These are phyloP conservation scores for Archivesica marissinica DNA, from an alignment of 1,140 invertebrate genomes.

Conservation along the genomic window DNA sequence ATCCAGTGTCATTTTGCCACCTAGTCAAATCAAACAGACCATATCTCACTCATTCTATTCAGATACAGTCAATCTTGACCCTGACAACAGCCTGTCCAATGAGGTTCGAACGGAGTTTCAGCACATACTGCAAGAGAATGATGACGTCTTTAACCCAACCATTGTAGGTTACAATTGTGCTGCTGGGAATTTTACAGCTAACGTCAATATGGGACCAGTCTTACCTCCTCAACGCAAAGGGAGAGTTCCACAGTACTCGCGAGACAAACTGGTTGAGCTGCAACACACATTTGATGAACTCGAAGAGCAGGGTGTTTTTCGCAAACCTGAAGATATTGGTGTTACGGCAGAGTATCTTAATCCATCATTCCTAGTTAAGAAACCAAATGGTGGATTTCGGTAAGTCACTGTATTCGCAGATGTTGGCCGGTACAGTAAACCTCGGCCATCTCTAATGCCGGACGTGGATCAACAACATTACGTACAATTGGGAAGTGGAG, in stretches of 20 bases:
- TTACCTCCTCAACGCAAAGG: slow-evolving; percentile 64
- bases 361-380: slow-evolving; percentile 64
- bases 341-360: no score
- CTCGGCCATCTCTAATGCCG: slow-evolving; percentile 61
- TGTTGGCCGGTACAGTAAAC: no score
- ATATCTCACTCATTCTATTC: no score
- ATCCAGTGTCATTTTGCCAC: not conserved
- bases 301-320: slow-evolving; percentile 53
- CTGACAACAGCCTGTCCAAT: no score
- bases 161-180: slow-evolving; percentile 46
- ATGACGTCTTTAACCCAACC: no score
- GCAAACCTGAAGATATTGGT: slow-evolving; percentile 50
- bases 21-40: not conserved
- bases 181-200: slow-evolving; percentile 35
- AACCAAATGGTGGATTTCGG: no score
- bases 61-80: no score
- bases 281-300: slow-evolving; percentile 55
- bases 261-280: slow-evolving; percentile 33
- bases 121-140: no score
- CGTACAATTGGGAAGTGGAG: slow-evolving; percentile 55
- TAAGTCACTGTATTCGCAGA: no score
- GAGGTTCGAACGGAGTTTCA: no score
- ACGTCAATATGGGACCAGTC: slow-evolving; percentile 59
- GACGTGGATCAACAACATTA: slow-evolving; percentile 59
- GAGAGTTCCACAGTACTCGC: slow-evolving; percentile 44